Conservation (phyloP, 2,113 vertebrate genomes). For the Stomatorhinus ivindoensis region DNA sequence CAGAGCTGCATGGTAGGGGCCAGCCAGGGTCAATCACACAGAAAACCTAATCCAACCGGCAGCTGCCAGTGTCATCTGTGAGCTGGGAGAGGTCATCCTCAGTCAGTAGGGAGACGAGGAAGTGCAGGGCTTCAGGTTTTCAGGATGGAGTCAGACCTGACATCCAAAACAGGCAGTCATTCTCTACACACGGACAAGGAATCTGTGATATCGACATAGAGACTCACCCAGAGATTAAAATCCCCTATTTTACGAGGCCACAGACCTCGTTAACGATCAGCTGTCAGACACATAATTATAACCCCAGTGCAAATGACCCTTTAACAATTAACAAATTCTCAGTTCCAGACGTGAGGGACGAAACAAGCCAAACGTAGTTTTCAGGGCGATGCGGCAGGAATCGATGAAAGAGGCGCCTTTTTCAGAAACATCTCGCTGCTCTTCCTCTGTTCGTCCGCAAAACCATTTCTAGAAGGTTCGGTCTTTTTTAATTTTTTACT, state of each 20-base stretch:
- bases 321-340: conserved; percentile 38
- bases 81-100: background rate
- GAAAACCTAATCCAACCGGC: background rate
- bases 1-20: background rate
- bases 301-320: conserved; percentile 50
- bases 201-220: conserved; percentile 28
- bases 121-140: background rate
- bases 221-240: conserved; percentile 40
- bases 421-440: conserved; percentile 26
- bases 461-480: conserved; percentile 45
- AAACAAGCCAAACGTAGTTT: conserved; percentile 17
- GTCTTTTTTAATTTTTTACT: conserved; percentile 50
- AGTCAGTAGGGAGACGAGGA: background rate
- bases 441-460: conserved; percentile 22
- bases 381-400: conserved; percentile 30
- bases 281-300: conserved; percentile 39
- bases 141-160: background rate
- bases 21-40: background rate
- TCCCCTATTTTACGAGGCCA: conserved; percentile 51
- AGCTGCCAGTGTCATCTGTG: background rate
- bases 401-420: conserved; percentile 40
- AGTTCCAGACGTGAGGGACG: conserved; percentile 40
- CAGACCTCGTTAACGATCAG: conserved; percentile 36
- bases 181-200: conserved; percentile 31
- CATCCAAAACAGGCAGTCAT: conserved; percentile 43